These are phyloP conservation scores for Bombus superbus DNA, from an alignment of 1,140 invertebrate species.

Conservation along the genomic window DNA sequence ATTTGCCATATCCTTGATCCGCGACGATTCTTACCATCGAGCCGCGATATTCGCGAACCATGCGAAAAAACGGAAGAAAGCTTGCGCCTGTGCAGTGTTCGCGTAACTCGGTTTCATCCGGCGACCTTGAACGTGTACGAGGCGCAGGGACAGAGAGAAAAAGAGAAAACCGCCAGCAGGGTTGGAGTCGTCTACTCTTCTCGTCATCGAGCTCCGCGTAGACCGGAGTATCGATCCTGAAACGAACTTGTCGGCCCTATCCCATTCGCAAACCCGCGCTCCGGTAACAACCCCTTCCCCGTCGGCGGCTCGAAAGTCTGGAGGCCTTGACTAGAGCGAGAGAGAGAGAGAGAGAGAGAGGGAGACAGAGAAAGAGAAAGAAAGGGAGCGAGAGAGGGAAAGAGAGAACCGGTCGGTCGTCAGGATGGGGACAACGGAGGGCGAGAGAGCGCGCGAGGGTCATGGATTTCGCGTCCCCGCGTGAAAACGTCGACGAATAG, in stretches of 20 bases:
- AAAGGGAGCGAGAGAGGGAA: too few relatives aligned
- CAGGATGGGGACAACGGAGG: not conserved
- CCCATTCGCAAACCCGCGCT: constrained; percentile 31
- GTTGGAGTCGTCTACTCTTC: not conserved
- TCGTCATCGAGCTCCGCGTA: constrained; percentile 10
- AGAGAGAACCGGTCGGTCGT: not conserved
- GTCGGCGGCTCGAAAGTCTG: constrained; percentile 50
- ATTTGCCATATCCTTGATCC: too few relatives aligned
- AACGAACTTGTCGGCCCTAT: constrained; percentile 27
- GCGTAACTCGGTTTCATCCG: constrained; percentile 2
- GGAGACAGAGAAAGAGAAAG: too few relatives aligned
- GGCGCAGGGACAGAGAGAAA: not conserved
- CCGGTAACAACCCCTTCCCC: constrained; percentile 44
- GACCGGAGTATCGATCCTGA: constrained; percentile 54
- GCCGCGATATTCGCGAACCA: not conserved
- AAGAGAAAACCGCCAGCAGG: not conserved
- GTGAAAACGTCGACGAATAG: not conserved
- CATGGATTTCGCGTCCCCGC: constrained; percentile 34
- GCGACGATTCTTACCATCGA: not conserved
- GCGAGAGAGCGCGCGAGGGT: constrained; percentile 22
- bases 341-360: not conserved
- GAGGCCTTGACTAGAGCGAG: constrained; percentile 45
- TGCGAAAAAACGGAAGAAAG: not conserved
- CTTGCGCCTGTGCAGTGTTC: constrained; percentile 21
- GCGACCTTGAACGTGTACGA: constrained; percentile 40